Evolutionary conservation across 2,113 vertebrate genomes (phyloP), one percentile per base, ranked within the genome.

Genomic region (Columba livia): DNA sequence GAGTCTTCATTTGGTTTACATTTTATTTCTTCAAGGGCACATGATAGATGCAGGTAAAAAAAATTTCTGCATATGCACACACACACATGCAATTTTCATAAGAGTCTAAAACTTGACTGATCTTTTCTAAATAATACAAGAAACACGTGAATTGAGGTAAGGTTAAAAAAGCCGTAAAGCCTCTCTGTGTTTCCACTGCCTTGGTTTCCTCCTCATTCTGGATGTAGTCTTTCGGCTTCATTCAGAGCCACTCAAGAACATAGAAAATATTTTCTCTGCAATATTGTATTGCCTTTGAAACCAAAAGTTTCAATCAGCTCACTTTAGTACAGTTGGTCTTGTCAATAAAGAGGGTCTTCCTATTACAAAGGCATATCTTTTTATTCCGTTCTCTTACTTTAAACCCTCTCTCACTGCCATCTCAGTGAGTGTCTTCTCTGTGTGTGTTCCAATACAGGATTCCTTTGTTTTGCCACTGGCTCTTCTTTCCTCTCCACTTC

Each of bases 401-500:
- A 93, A 90, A 71, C 57, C 18, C 29, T 66, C 21, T 66, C 69
- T 84, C 10, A 2, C 61, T 90, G 72, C 64, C 60, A 57, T 61
- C 60, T 81, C 90, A n/a, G 50, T 48, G 79, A 84, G 44, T 58
- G 70, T 67, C 85, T 91, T 75, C 60, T 21, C 1, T 51, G 40
- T 79, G 58, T 58, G 53, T 87, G 50, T 94, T 90, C 86, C 82
- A 89, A 60, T 48, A 79, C 34, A 19, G 0, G 0, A 65, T 65
- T 86, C 80, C 70, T 92, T 94, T 96, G 93, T 97, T 93, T 79
- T 84, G 84, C 57, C 0, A 0, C 86, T 91, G 87, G 65, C 93
- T 91, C 77, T 89, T 90, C 94, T 89, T 90, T 90, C 77, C 44
- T 94, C 87, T 51, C 91, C 92, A 92, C 89, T 97, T 96, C 95